These are phyloP conservation scores for Gallirallus australis DNA, from an alignment of 2,797 vertebrate genomes.

Conservation along the genomic window DNA sequence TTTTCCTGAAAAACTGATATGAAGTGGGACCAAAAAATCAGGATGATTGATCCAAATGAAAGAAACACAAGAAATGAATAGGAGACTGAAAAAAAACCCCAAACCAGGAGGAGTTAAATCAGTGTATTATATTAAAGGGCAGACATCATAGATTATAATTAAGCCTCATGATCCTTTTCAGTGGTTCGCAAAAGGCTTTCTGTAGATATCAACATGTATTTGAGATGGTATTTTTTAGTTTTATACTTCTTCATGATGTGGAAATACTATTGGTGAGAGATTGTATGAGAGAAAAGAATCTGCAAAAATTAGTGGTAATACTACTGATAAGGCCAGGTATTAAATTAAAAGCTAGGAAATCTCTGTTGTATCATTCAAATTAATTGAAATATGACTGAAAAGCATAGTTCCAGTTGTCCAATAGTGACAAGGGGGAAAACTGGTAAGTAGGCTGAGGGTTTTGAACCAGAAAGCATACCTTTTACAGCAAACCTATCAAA, in stretches of 20 bases:
- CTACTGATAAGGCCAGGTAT: background rate
- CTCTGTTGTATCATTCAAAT: background rate
- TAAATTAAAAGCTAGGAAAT: background rate
- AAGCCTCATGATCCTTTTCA: background rate
- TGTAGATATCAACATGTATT: background rate
- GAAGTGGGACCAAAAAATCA: background rate
- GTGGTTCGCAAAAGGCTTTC: background rate
- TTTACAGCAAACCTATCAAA: background rate
- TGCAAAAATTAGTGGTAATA: background rate
- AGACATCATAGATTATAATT: fast-evolving
- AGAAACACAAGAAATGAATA: background rate
- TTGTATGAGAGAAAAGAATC: background rate
- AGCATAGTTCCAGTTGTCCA: background rate
- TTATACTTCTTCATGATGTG: background rate
- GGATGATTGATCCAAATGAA: background rate
- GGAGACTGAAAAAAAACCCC: background rate
- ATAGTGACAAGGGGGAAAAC: background rate
- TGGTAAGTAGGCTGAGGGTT: background rate
- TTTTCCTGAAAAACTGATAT: background rate
- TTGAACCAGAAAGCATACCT: background rate
- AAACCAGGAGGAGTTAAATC: background rate
- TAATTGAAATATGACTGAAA: background rate
- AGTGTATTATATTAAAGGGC: background rate
- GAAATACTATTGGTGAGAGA: background rate
- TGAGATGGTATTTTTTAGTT: background rate